phyloP scores from a whole-genome alignment of 2,888 invertebrate species.

The Gymnocheta viridis region DNA sequence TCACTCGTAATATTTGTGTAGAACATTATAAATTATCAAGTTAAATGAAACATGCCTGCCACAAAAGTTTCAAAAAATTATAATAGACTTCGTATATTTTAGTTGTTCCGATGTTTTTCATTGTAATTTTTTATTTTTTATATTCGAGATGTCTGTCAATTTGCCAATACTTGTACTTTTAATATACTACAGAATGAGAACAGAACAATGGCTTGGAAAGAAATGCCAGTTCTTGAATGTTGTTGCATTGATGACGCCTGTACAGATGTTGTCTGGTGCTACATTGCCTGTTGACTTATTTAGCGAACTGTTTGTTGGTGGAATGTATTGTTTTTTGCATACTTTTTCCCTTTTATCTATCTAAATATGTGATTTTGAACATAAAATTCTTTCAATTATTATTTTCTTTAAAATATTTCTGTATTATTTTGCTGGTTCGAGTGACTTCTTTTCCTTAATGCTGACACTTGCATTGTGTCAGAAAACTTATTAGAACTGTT shows the following conservation, averaged over 20 bases:
- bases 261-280: slow-evolving; percentile 17
- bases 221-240: slow-evolving; percentile 42
- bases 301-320: slow-evolving; percentile 42
- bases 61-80: slow-evolving; percentile 56
- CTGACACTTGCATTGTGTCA: slow-evolving; percentile 63
- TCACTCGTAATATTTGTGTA: slow-evolving; percentile 28
- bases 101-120: slow-evolving; percentile 27
- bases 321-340: background rate
- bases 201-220: slow-evolving; percentile 33
- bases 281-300: slow-evolving; percentile 51
- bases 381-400: slow-evolving; percentile 63
- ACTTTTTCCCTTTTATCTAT: slow-evolving; percentile 1
- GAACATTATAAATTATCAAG: slow-evolving; percentile 53
- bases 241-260: slow-evolving; percentile 39
- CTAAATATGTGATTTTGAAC: slow-evolving; percentile 46
- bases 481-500: slow-evolving; percentile 12
- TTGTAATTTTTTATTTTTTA: slow-evolving; percentile 9
- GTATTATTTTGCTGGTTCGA: slow-evolving; percentile 25
- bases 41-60: slow-evolving; percentile 60
- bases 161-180: slow-evolving; percentile 59
- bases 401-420: slow-evolving; percentile 32
- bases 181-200: slow-evolving; percentile 41
- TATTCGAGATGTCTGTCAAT: slow-evolving; percentile 59
- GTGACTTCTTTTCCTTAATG: slow-evolving; percentile 60
- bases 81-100: slow-evolving; percentile 46